Percentiles rank a stretch among this genome's conserved stretches.
phyloP scores from a whole-genome alignment of 2,888 invertebrate genomes.

The Apotomis capreana region DNA sequence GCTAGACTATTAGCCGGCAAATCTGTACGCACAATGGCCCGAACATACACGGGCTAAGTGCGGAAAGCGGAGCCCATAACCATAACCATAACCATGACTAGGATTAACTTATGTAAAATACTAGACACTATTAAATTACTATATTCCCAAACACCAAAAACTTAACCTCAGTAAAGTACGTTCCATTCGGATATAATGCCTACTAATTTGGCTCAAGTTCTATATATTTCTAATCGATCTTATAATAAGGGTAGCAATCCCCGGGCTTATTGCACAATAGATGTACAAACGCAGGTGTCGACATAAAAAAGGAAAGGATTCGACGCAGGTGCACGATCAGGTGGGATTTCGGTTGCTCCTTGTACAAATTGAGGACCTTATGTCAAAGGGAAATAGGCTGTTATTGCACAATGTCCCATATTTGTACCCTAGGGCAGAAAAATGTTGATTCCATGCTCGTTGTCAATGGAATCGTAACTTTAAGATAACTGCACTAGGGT shows the following conservation, averaged over 20 bases:
- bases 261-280: constrained; percentile 66
- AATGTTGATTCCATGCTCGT: too few relatives aligned
- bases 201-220: neutral
- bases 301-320: constrained; percentile 81
- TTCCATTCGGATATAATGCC: neutral
- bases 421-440: too few relatives aligned
- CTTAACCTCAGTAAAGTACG: neutral
- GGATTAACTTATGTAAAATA: too few relatives aligned
- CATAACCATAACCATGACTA: too few relatives aligned
- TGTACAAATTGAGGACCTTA: neutral
- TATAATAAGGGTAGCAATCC: neutral
- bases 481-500: too few relatives aligned
- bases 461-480: too few relatives aligned
- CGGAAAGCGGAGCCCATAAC: too few relatives aligned
- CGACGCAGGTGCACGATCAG: constrained; percentile 59
- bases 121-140: neutral
- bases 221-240: neutral
- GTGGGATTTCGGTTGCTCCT: constrained; percentile 66
- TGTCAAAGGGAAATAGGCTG: neutral
- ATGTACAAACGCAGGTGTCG: constrained; percentile 66
- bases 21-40: too few relatives aligned
- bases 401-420: neutral
- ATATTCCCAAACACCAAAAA: constrained; percentile 14
- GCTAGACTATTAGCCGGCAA: too few relatives aligned
- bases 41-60: too few relatives aligned